A percentile compares a stretch with the other conserved stretches of the same genome.
Evolutionary conservation across 2,113 vertebrate genomes (phyloP).

Genomic region (Centropus bengalensis): DNA sequence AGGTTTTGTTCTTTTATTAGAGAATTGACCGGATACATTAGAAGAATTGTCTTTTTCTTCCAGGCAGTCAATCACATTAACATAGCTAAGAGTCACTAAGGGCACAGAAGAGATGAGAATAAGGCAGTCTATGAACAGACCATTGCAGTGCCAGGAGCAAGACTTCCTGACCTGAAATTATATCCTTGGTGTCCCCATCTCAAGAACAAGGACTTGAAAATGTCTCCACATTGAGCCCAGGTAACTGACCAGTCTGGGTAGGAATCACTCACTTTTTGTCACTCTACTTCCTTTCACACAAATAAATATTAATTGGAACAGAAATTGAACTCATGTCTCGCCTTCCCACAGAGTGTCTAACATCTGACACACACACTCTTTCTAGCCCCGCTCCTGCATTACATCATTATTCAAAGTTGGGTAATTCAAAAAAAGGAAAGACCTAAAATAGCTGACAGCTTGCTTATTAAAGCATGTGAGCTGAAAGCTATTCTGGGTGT

Average conservation of each 20-base stretch:
- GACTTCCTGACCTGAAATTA: neutral
- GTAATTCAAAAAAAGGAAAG: neutral
- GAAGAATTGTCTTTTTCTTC: neutral
- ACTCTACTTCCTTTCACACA: neutral
- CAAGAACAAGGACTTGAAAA: neutral
- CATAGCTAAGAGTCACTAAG: neutral
- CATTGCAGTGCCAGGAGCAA: neutral
- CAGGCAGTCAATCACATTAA: neutral
- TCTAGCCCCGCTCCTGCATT: neutral
- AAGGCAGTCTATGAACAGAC: neutral
- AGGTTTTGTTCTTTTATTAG: neutral
- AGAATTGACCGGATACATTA: neutral
- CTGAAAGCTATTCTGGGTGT: neutral
- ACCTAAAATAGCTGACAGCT: constrained; percentile 11
- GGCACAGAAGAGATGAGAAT: neutral
- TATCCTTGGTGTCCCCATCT: neutral
- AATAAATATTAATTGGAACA: neutral
- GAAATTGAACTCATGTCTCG: neutral
- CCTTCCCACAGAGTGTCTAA: neutral
- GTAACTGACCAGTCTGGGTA: neutral
- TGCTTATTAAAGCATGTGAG: neutral
- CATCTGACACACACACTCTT: neutral
- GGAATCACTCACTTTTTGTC: neutral
- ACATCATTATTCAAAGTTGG: neutral
- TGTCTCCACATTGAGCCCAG: neutral